These are phyloP conservation scores for Stenolophus ochropezus DNA, from an alignment of 2,888 invertebrate species.

Conservation along the genomic window DNA sequence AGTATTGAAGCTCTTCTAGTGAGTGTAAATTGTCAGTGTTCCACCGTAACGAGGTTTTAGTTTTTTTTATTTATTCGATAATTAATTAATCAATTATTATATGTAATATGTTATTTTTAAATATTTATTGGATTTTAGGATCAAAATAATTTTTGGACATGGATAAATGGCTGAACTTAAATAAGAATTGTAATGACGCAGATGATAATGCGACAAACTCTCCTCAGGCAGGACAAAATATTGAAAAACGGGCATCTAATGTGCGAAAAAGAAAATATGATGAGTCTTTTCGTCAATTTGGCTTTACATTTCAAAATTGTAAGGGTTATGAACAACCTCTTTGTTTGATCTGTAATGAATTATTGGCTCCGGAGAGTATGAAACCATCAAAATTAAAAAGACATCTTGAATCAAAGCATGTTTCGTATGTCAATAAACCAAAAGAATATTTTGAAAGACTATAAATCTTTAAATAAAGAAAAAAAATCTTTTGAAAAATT, in stretches of 20 bases:
- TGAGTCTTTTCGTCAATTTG: slow-evolving; percentile 61
- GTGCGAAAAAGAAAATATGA: slow-evolving; percentile 56
- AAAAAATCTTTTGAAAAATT: slow-evolving; percentile 60
- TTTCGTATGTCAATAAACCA: slow-evolving; percentile 61
- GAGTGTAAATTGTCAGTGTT: slow-evolving; percentile 45
- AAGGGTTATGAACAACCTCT: slow-evolving; percentile 62
- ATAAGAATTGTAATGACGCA: slow-evolving; percentile 60
- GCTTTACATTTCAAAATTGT: slow-evolving; percentile 60
- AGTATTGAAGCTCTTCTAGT: slow-evolving; percentile 40
- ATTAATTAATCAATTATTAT: background rate
- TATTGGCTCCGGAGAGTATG: slow-evolving; percentile 62
- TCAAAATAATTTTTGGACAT: background rate
- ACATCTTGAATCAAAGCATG: slow-evolving; percentile 63
- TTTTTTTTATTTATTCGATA: slow-evolving; percentile 38
- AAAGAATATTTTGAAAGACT: slow-evolving; percentile 61
- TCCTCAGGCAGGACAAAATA: slow-evolving; percentile 59
- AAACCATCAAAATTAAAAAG: no score
- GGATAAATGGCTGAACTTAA: slow-evolving; percentile 56
- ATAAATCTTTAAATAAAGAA: slow-evolving; percentile 61
- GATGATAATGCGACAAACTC: slow-evolving; percentile 59
- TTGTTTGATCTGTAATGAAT: slow-evolving; percentile 64
- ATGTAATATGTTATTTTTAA: slow-evolving; percentile 46
- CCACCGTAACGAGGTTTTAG: slow-evolving; percentile 33
- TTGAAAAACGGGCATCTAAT: slow-evolving; percentile 60
- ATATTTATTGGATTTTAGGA: slow-evolving; percentile 31